phyloP scores from a whole-genome alignment of 2,797 vertebrate species.

The Bucorvus abyssinicus region DNA sequence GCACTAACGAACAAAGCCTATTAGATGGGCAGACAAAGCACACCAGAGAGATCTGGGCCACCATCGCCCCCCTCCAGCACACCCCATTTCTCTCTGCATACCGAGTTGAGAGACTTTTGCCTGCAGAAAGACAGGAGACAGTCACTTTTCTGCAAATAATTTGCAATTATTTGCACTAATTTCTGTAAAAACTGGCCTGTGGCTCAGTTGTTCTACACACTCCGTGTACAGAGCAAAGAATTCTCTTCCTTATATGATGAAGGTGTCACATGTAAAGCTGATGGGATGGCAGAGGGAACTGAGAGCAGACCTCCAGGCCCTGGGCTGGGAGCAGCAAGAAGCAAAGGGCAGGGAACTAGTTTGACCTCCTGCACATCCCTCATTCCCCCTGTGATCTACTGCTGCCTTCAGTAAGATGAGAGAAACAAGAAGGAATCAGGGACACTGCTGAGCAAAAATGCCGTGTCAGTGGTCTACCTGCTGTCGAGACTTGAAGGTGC shows the following conservation, averaged over 20 bases:
- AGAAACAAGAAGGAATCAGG: no score
- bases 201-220: neutral
- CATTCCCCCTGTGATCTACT: neutral
- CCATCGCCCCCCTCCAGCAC: neutral
- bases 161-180: neutral
- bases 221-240: neutral
- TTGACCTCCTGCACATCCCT: neutral
- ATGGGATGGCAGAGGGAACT: neutral
- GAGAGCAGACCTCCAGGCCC: neutral
- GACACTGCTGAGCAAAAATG: accelerated
- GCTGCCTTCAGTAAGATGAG: neutral
- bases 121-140: neutral
- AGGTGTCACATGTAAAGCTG: no score
- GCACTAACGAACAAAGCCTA: neutral
- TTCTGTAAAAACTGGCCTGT: neutral
- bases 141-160: neutral
- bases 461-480: neutral
- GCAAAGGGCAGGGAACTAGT: neutral
- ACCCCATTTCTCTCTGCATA: neutral
- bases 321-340: neutral
- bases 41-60: neutral
- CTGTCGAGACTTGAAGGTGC: neutral
- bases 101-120: neutral
- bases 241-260: neutral
- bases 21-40: neutral